Evolutionary conservation across 2,797 vertebrate genomes (phyloP), one percentile per base, ranked within the genome.

Genomic region (Rhodeus uyekii): DNA sequence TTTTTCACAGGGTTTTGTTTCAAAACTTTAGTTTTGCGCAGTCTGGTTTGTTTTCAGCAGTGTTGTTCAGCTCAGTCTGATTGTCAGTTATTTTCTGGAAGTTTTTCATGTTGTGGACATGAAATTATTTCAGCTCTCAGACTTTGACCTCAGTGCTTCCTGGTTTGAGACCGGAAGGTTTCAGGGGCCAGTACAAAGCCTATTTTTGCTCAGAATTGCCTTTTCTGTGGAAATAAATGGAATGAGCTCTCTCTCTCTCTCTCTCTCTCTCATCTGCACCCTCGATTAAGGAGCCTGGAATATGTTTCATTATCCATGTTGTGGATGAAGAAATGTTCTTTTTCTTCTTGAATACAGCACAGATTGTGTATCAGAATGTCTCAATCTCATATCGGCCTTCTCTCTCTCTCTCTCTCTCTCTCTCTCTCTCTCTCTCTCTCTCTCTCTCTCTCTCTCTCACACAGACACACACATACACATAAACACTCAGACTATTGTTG

Each of bases 401-500:
- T n/a, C 53, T 32, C 24, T 32, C 4, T 19, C 27, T 9, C 13
- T 72, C 24, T 16, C 53, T 58, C 22, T 58, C 22, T 61, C 58
- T 63, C 61, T 67, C 61, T 34, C 34, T 39, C 60, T 63, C 60
- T 63, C 29, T 63, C 60, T 63, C 60, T 63, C 60, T 63, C 29
- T 63, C 29, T 63, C 60, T 63, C 60, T 14, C 60, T 39, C 64
- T 14, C 10, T 39, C 64, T 14, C 65, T 10, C 64, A 32, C 74
- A 16, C 71, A 63, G 68, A 81, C 22, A 27, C 46, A 29, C 46
- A 65, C 67, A 65, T 27, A 24, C 58, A 29, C 18, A 63, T 63
- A 71, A 24, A 76, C 64, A 76, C 74, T 69, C 50, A 71, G 5
- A 50, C 48, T 44, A 67, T 74, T 83, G 82, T 82, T 84, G 68